Percentiles rank a stretch among this genome's conserved stretches.
Evolutionary conservation across 2,113 vertebrate species (phyloP).

Genomic region (Cervus canadensis): DNA sequence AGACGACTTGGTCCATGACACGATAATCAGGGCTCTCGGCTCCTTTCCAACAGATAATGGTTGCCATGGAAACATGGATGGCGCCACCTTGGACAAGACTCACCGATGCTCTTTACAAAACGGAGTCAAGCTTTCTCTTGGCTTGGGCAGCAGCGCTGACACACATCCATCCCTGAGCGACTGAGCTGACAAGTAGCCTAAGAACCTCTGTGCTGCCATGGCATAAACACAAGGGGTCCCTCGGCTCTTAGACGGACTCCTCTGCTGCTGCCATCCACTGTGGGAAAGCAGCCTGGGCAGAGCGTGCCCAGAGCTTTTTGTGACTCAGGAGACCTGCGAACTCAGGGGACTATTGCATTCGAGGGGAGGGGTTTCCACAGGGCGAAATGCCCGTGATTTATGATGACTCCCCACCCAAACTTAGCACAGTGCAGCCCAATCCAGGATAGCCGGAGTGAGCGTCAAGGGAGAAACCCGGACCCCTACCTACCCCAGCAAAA

Average conservation of each 20-base stretch:
- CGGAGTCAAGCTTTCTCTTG: conserved; percentile 20
- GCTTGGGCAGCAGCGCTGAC: background rate
- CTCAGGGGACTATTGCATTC: background rate
- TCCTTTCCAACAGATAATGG: background rate
- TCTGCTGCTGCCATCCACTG: background rate
- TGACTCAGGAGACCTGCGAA: background rate
- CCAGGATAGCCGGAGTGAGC: background rate
- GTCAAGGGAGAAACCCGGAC: background rate
- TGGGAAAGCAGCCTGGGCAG: background rate
- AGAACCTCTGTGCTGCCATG: background rate
- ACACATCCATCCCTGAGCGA: background rate
- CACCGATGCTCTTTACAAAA: conserved; percentile 15
- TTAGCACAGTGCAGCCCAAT: background rate
- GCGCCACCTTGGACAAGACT: background rate
- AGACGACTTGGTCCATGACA: background rate
- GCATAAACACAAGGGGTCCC: background rate
- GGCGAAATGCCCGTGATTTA: background rate
- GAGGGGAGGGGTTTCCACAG: background rate
- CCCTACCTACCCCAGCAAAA: background rate
- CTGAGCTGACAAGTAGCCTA: background rate
- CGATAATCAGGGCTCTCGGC: background rate
- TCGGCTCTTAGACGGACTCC: background rate
- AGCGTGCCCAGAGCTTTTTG: background rate
- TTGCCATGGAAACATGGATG: conserved; percentile 70
- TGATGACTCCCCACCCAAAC: background rate